phyloP scores from a whole-genome alignment of 92 coral and sea anemone species.

The Zoanthus sansibaricus region DNA sequence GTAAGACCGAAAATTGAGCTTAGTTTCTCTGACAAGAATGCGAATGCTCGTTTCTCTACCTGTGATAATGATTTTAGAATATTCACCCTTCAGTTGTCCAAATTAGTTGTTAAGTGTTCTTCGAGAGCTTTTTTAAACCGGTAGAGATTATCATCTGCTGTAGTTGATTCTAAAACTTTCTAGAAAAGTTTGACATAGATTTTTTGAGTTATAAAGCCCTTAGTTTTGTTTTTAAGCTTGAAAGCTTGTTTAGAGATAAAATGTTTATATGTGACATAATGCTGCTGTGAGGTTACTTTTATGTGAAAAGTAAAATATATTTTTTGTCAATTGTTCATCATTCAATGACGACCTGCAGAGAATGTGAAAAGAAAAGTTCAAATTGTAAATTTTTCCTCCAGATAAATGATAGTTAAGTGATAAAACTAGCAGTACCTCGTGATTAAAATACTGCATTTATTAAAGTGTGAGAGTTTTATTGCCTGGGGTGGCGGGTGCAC shows the following conservation, averaged over 20 bases:
- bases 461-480: too few species aligned
- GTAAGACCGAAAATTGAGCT: too few species aligned
- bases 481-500: too few species aligned
- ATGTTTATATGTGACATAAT: neutral
- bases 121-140: too few species aligned
- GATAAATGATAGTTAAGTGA: conserved; percentile 11
- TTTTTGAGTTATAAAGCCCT: neutral
- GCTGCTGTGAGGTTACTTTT: conserved; percentile 27
- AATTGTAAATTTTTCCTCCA: conserved; percentile 31
- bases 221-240: neutral
- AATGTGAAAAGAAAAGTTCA: neutral
- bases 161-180: too few species aligned
- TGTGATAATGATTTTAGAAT: too few species aligned
- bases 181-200: too few species aligned
- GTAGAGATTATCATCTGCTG: too few species aligned
- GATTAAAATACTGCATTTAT: conserved; percentile 8
- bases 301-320: conserved; percentile 29
- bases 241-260: neutral
- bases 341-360: neutral
- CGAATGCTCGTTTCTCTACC: too few species aligned
- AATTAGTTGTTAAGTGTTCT: too few species aligned
- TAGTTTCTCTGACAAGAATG: too few species aligned
- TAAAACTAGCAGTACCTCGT: conserved; percentile 5
- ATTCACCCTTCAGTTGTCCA: too few species aligned
- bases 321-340: conserved; percentile 33